Evolutionary conservation across 2,888 invertebrate genomes (phyloP), one percentile per base, ranked within the genome.

Genomic region (Platycheirus rosarum): DNA sequence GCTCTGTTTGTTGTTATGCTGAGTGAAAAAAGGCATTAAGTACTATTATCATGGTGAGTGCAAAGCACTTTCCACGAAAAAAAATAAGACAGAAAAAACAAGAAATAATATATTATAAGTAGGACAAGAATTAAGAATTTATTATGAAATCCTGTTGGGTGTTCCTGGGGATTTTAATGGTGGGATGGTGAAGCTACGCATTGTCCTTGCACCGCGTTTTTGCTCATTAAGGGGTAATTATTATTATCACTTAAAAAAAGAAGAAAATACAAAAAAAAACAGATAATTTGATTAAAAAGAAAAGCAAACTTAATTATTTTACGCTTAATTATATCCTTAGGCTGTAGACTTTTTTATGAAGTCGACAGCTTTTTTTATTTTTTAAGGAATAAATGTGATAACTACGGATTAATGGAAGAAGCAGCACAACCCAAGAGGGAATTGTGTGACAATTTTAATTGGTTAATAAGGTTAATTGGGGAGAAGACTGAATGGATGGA

Each of bases 301-400:
- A 16, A 55, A 51, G 44, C 29, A 70, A 65, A 44, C 55, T 60
- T 57, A 75, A 63, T 70, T 65, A 65, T 75, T 70, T 65, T 46
- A 32, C 46, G 44, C 75, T 80, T 80, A 80, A 80, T 80, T 80
- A 60, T 80, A 65, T 65, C 75, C 79, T 66, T 70, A 70, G 79
- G 79, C 69, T 57, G 29, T 65, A 65, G 42, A 32, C 8, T 65
- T 60, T 69, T 51, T 32, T 49, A 42, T 26, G 4, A 35, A 16
- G 23, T 14, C 11, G n/a, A 18, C 9, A 26, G 5, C 26, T 14
- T 57, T 26, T 23, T 35, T 23, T 14, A 16, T 57, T 35, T 29
- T 29, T 11, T 11, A 32, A 11, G 29, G n/a, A 16, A 44, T 23
- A 2, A 60, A 29, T 29, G n/a, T 16, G 60, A 32, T 60, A 32